Conservation (phyloP, 2,888 invertebrate species). For the Drosophila paucipuncta region DNA sequence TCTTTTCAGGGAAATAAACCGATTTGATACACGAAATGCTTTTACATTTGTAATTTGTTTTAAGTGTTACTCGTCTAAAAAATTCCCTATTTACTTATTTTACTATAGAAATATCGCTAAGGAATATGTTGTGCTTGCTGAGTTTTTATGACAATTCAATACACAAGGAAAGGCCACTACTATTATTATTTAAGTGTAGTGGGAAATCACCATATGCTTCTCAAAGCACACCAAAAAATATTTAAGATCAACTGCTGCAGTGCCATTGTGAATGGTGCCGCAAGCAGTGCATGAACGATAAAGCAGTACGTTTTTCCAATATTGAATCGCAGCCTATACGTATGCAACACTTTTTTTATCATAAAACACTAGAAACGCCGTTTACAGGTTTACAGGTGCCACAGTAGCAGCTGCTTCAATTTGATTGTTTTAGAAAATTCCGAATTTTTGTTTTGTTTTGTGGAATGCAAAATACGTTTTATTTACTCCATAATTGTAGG, state of each 20-base stretch:
- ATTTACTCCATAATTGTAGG: slow-evolving; percentile 16
- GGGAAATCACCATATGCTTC: neutral
- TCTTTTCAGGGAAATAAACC: neutral
- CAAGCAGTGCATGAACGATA: neutral
- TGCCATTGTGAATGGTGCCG: neutral
- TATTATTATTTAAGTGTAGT: neutral
- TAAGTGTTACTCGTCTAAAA: neutral
- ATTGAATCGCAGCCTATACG: neutral
- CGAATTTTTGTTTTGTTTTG: neutral
- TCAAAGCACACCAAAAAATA: neutral
- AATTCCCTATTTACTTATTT: neutral
- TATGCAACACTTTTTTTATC: slow-evolving; percentile 4
- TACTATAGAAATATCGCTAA: no score
- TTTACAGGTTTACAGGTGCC: neutral
- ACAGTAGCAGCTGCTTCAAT: neutral
- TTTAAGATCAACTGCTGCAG: neutral
- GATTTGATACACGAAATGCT: neutral
- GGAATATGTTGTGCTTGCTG: neutral
- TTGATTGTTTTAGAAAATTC: neutral
- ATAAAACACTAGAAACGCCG: neutral
- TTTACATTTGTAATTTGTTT: neutral
- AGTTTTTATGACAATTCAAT: neutral
- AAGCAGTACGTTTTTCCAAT: neutral
- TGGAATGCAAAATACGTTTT: slow-evolving; percentile 42
- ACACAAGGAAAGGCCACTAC: neutral